A percentile compares a stretch with the other conserved stretches of the same genome.
phyloP scores from a whole-genome alignment of 2,797 vertebrate species.

The Meda fulgida region DNA sequence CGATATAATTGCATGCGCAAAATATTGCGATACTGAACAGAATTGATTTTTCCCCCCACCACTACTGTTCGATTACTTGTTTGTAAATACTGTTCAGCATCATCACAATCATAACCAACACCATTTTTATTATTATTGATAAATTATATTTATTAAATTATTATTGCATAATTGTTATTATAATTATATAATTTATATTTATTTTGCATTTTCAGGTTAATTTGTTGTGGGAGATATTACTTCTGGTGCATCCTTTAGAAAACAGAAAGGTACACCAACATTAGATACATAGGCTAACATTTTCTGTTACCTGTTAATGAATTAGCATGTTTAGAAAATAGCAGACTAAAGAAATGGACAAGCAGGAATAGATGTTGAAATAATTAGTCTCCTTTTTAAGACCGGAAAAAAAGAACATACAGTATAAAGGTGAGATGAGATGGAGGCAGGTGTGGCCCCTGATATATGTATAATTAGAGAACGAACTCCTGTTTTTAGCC shows the following conservation, averaged over 20 bases:
- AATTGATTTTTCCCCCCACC: too few relatives aligned
- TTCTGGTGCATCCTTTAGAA: neutral
- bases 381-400: neutral
- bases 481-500: constrained; percentile 39
- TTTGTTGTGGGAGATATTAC: neutral
- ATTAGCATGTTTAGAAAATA: neutral
- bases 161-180: neutral
- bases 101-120: neutral
- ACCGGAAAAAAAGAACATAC: neutral
- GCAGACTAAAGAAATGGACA: neutral
- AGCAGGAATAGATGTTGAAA: neutral
- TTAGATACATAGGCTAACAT: neutral
- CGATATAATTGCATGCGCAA: too few relatives aligned
- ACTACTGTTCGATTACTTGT: neutral
- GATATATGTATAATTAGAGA: constrained; percentile 36
- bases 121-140: neutral
- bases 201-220: neutral
- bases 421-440: constrained; percentile 19
- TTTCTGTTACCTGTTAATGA: neutral
- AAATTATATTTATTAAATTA: neutral
- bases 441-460: constrained; percentile 6
- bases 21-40: too few relatives aligned
- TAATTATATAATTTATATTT: neutral
- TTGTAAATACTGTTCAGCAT: neutral
- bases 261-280: neutral